Conservation (phyloP, 1,140 invertebrate species). For the Scylla paramamosain region DNA sequence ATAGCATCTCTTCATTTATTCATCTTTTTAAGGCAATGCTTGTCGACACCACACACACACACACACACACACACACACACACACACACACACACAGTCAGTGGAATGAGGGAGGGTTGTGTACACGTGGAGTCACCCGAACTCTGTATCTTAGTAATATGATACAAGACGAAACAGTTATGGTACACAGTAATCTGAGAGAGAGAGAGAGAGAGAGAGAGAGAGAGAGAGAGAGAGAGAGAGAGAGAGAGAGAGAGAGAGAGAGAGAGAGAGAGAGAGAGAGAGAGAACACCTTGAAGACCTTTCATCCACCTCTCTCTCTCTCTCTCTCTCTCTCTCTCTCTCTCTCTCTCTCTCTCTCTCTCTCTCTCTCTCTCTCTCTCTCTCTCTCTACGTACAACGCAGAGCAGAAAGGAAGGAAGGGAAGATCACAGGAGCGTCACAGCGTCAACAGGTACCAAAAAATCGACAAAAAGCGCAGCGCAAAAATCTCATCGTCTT, state of each 20-base stretch:
- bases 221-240: constrained; percentile 24
- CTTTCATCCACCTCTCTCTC: not conserved
- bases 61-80: constrained; percentile 20
- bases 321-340: constrained; percentile 16
- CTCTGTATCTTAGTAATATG: not conserved
- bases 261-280: constrained; percentile 37
- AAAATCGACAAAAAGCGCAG: not conserved
- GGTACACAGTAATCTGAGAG: not conserved
- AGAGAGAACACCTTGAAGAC: not conserved
- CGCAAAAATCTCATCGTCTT: not conserved
- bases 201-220: constrained; percentile 16
- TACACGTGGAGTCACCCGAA: not conserved
- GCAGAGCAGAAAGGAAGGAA: not conserved
- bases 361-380: constrained; percentile 12
- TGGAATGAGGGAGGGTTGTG: not conserved
- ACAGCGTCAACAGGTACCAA: not conserved
- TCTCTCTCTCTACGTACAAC: not conserved
- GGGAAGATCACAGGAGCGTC: not conserved
- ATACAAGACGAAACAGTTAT: not conserved
- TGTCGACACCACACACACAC: not conserved
- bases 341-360: constrained; percentile 20
- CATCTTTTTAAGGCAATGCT: no score
- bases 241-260: constrained; percentile 34
- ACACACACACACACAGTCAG: not conserved
- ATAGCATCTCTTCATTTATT: no score